Evolutionary conservation across 2,113 vertebrate species (phyloP).

Genomic region (Nothobranchius kuhntae): DNA sequence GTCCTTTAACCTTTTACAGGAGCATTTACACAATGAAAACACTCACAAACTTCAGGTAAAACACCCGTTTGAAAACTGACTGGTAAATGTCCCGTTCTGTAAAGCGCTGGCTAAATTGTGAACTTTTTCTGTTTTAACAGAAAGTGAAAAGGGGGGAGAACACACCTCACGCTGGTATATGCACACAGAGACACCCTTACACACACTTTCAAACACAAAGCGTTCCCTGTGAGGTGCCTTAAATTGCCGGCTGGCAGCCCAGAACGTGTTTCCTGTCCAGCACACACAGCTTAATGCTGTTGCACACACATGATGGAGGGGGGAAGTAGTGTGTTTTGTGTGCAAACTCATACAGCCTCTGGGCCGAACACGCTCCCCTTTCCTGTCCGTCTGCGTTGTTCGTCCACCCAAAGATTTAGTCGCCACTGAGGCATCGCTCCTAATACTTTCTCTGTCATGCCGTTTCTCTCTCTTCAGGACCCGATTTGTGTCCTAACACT

Average conservation of each 20-base stretch:
- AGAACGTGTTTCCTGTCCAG: conserved; percentile 73
- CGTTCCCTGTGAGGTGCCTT: conserved; percentile 77
- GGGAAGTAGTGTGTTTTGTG: conserved; percentile 40
- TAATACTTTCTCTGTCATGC: conserved; percentile 67
- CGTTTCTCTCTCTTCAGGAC: conserved; percentile 26
- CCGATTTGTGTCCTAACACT: conserved; percentile 56
- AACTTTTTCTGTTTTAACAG: conserved; percentile 11
- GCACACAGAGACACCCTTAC: conserved; percentile 39
- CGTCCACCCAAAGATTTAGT: conserved; percentile 65
- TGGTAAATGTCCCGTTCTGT: too few species aligned
- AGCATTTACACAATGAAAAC: too few species aligned
- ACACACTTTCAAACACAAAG: conserved; percentile 70
- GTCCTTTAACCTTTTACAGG: too few species aligned
- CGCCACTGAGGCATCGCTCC: conserved; percentile 65
- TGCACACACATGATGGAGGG: conserved; percentile 49
- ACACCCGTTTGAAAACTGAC: too few species aligned
- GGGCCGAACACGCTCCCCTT: conserved; percentile 40
- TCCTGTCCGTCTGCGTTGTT: conserved; percentile 13
- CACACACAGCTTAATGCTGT: conserved; percentile 65
- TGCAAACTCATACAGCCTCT: conserved; percentile 61
- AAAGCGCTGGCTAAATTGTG: too few species aligned
- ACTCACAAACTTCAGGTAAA: too few species aligned
- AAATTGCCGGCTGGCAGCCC: conserved; percentile 69
- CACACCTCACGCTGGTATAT: conserved; percentile 42
- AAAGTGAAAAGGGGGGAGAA: conserved; percentile 18